These are phyloP conservation scores for Platycnemis pennipes DNA, from an alignment of 2,888 invertebrate species.

Conservation along the genomic window DNA sequence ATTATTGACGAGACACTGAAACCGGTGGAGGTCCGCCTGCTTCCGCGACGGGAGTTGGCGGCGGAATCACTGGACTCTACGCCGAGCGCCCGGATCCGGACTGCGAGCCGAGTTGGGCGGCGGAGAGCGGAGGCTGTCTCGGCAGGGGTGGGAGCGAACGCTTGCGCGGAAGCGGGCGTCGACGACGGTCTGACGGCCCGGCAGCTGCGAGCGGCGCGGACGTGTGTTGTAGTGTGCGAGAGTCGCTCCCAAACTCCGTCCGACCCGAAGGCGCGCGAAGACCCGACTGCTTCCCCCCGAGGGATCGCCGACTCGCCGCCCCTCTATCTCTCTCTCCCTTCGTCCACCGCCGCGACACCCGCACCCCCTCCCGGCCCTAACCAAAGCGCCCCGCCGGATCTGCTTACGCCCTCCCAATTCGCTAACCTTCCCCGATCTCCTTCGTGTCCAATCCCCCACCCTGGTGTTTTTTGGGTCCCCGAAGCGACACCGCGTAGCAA, in stretches of 20 bases:
- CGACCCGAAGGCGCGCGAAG: not conserved
- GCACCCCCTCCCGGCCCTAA: no score
- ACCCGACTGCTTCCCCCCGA: not conserved
- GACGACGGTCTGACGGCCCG: not conserved
- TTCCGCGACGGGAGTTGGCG: not conserved
- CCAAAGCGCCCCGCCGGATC: no score
- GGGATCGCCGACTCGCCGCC: not conserved
- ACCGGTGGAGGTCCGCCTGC: no score
- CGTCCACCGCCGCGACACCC: no score
- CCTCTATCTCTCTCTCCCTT: not conserved
- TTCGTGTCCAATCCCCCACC: no score
- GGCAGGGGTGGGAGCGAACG: not conserved
- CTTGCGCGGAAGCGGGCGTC: not conserved
- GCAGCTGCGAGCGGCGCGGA: no score
- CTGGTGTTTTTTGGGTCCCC: no score
- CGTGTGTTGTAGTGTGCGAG: no score
- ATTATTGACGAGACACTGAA: no score
- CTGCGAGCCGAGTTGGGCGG: not conserved
- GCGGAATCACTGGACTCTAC: not conserved
- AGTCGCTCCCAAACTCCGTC: not conserved
- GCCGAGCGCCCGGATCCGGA: not conserved
- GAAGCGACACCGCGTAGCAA: no score
- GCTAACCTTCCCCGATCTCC: no score
- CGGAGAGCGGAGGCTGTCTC: not conserved
- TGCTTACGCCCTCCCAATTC: no score